A percentile compares a stretch with the other conserved stretches of the same genome.
phyloP scores from a whole-genome alignment of 2,113 vertebrate genomes.

The Setophaga kirtlandii region DNA sequence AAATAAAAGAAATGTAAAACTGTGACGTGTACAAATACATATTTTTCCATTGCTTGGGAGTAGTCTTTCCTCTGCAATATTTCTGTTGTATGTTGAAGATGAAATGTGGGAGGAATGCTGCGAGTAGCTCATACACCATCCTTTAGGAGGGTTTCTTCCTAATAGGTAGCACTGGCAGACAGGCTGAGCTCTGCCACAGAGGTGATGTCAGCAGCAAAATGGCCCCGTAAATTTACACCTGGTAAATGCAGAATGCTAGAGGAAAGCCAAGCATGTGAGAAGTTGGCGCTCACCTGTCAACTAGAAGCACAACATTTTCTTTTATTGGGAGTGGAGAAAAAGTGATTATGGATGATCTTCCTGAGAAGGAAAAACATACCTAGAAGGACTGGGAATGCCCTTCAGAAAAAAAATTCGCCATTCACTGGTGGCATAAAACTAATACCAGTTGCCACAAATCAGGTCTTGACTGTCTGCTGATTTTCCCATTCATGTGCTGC shows the following conservation, averaged over 20 bases:
- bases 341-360: not conserved
- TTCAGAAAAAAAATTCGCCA: not conserved
- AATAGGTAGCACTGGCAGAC: not conserved
- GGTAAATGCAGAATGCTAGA: not conserved
- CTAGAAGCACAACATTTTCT: not conserved
- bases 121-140: fast-evolving
- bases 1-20: not conserved
- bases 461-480: not conserved
- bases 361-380: not conserved
- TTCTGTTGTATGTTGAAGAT: not conserved
- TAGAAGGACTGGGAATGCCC: not conserved
- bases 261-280: not conserved
- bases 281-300: not conserved
- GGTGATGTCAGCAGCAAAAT: not conserved
- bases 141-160: not conserved
- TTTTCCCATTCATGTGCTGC: not conserved
- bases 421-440: not conserved
- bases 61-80: not conserved
- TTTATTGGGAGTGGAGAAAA: not conserved
- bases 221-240: not conserved
- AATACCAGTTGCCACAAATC: conserved; percentile 2
- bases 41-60: not conserved
- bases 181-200: not conserved
- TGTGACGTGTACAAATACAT: not conserved
- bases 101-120: not conserved